Base-by-base conservation (phyloP, 2,113 vertebrate genomes). In the Pontoporia blainvillei region DNA sequence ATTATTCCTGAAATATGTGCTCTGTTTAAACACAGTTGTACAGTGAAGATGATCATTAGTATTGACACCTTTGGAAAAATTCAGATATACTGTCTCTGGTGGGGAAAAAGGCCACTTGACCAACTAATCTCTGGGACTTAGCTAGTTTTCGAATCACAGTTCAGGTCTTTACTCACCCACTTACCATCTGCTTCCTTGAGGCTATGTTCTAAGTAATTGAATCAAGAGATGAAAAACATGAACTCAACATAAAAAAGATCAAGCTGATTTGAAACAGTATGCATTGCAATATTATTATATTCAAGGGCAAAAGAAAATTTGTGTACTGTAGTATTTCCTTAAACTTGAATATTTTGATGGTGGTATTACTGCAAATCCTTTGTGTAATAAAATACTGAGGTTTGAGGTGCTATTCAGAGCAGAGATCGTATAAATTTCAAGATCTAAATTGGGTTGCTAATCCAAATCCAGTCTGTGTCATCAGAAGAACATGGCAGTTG, bases 181-280 rank as follows among this genome's bases (percentile, higher is more conserved):
- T 97, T 95, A 81, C 81, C 96, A 95, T 97, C 96, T 96, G 96
- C 73, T 97, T 94, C 96, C 95, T 96, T 73, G 29, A 98, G 93
- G 91, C 95, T 97, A 44, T 93, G 84, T 91, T 84, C 66, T 95
- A 61, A 90, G 82, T 84, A 95, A 95, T 67, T 90, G 66, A 97
- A 95, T 84, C 13, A 90, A 95, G 61, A 96, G 49, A 96, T 79
- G 71, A 75, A 94, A 97, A 97, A 79, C 64, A 93, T 83, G 90
- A 97, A 93, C 79, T 11, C 76, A 88, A 49, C 62, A 52, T 34
- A 86, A 76, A 92, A 92, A 91, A 86, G 52, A 92, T 71, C 36
- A 84, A 75, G 44, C 27, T 69, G 52, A 76, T 85, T 91, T 69
- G 46, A 97, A 94, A 57, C 13, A 73, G 6, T 39, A 12, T 67